Conservation (phyloP, 2,888 invertebrate species). For the Halocaridina rubra region DNA sequence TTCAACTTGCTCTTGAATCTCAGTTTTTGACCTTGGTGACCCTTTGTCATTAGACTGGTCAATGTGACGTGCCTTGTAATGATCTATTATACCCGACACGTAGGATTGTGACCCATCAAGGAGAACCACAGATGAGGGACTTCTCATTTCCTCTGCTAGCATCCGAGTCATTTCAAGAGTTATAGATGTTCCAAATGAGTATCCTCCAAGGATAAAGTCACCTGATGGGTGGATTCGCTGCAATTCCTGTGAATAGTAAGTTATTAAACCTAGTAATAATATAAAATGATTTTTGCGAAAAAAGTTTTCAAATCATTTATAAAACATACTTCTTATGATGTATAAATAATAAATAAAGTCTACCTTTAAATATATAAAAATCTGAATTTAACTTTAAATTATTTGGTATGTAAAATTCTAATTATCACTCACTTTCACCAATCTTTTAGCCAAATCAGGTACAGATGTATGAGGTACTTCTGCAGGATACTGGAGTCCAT, state of each 20-base stretch:
- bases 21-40: background rate
- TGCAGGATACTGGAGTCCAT: slow-evolving; percentile 89
- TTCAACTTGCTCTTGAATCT: slow-evolving; percentile 37
- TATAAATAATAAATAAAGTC: no score
- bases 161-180: slow-evolving; percentile 94
- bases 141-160: slow-evolving; percentile 78
- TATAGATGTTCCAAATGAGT: slow-evolving; percentile 94
- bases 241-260: slow-evolving; percentile 73
- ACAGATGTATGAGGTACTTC: slow-evolving; percentile 81
- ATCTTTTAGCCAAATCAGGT: slow-evolving; percentile 75
- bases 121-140: slow-evolving; percentile 77
- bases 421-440: slow-evolving; percentile 69
- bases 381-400: no score
- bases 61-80: slow-evolving; percentile 71
- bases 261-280: no score
- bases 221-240: slow-evolving; percentile 81
- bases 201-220: slow-evolving; percentile 90
- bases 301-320: no score
- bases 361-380: no score
- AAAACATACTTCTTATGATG: no score
- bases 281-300: no score
- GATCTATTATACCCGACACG: slow-evolving; percentile 81
- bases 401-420: no score
- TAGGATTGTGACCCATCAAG: slow-evolving; percentile 92
- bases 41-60: slow-evolving; percentile 44